Conservation (phyloP, 2,797 vertebrate genomes). For the Catharus ustulatus region DNA sequence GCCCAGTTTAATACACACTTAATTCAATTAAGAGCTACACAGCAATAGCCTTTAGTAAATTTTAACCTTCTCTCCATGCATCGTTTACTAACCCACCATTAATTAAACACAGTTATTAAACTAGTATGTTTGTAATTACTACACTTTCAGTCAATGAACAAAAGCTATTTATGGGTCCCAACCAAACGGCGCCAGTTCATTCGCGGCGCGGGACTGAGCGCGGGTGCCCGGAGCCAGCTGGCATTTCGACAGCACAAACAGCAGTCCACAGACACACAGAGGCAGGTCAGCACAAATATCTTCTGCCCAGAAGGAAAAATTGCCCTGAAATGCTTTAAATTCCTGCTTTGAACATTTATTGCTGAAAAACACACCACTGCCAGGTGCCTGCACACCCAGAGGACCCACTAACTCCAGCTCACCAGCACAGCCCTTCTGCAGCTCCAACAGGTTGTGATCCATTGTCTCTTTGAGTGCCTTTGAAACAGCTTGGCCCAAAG, state of each 20-base stretch:
- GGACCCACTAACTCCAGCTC: neutral
- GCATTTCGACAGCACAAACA: slow-evolving; percentile 7
- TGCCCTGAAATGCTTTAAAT: neutral
- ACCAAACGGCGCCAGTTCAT: neutral
- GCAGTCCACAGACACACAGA: neutral
- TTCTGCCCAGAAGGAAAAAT: slow-evolving; percentile 18
- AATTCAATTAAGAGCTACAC: slow-evolving; percentile 56
- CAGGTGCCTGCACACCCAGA: neutral
- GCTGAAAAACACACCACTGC: neutral
- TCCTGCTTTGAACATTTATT: slow-evolving; percentile 1
- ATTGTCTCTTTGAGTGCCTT: neutral
- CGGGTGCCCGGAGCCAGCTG: neutral
- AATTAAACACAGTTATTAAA: slow-evolving; percentile 45
- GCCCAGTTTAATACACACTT: neutral
- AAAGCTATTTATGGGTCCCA: slow-evolving; percentile 32
- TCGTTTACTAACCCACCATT: slow-evolving; percentile 4
- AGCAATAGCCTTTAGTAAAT: slow-evolving; percentile 21
- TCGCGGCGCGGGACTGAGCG: fast-evolving
- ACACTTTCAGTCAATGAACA: slow-evolving; percentile 54
- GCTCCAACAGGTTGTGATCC: neutral
- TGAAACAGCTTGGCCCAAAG: neutral
- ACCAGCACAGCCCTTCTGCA: neutral
- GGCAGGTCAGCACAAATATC: neutral
- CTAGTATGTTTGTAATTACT: neutral
- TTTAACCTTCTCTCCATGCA: slow-evolving; percentile 17